Evolutionary conservation across 2,113 vertebrate genomes (phyloP), one percentile per base, ranked within the genome.

Genomic region (Lichenostomus cassidix): DNA sequence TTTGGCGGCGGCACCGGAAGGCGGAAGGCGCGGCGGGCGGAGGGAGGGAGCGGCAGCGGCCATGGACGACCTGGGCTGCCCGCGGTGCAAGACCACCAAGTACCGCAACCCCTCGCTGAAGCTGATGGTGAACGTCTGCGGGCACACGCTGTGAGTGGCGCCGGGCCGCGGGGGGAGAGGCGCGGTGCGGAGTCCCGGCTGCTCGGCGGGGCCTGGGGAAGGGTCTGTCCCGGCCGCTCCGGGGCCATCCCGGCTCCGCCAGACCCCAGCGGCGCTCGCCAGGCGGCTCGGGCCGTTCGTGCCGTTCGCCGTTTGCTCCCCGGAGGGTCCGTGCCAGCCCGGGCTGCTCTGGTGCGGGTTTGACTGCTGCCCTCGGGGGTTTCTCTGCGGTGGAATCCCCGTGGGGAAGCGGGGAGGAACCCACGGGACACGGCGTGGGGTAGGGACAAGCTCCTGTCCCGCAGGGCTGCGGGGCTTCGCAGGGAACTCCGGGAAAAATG

Each of bases 121-220:
- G 97, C 96, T 99, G 97, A 99, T 99, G 99, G 99, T 99, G 95
- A 99, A 99, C 78, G 98, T 99, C 78, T 99, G 99, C 96, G 99
- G 99, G 15, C 99, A 99, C 97, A 99, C 99, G 75, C 98, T 99
- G 99, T 99, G 97, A 99, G 99, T 99, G 81, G 5, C 42, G 70
- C 53, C 37, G 46, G 41, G 49, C 24, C 63, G 27, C 7, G 15
- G 3, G 25, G 24, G 39, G 12, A 42, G 24, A 10, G 49, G 18
- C 12, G 50, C 28, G 25, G 55, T 7, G 25, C 18, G 33, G 19
- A 56, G 28, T 11, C 25, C 35, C 12, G 29, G 23, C 33, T 8
- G 16, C 39, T 59, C 22, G 21, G 62, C 11, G 55, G 33, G 67
- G 41, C 65, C 76, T 29, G 35, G 23, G 68, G 35, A 27, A 22